Evolutionary conservation across 2,113 vertebrate genomes (phyloP), one percentile per base, ranked within the genome.

Genomic region (Salvelinus fontinalis): DNA sequence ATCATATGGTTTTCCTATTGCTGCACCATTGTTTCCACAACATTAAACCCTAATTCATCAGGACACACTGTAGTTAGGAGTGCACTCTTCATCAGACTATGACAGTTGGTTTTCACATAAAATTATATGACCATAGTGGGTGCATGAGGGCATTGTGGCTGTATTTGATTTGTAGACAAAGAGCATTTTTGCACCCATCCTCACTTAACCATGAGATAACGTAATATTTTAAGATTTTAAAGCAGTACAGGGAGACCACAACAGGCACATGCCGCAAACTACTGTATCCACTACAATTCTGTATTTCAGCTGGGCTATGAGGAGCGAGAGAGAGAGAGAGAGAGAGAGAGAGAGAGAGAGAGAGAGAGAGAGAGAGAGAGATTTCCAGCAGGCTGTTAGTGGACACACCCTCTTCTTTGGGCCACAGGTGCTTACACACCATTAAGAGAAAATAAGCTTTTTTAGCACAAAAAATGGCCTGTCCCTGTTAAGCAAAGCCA

Each of bases 1-100:
- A 82, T 87, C 84, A 84, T 87, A 83, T 82, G 84, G 77, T 81
- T 84, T 90, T 87, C 66, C 80, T 81, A 84, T 86, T 85, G 68
- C 62, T 11, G 71, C 73, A 57, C 85, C 59, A 78, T 84, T 82
- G 77, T 87, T 91, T 89, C 86, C 88, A 86, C 78, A 14, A 86
- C 83, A 87, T 88, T 87, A 87, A 87, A 86, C 39, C 74, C 73
- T 79, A 86, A 84, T 88, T 81, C 79, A 80, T 39, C 71, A 74
- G 48, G 77, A 81, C 77, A 81, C 65, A 81, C 65, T 79, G 75
- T 80, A 60, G 34, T 51, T 75, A 73, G 67, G 73, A 79, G 70
- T 73, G 49, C 69, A 71, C 64, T 78, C 26, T 68, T 77, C 75
- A 79, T 84, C 78, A 34, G 66, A 9, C 0, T 66, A 54, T 76